These are phyloP conservation scores for Drosophila neocordata DNA, from an alignment of 1,140 invertebrate species.

Conservation along the genomic window DNA sequence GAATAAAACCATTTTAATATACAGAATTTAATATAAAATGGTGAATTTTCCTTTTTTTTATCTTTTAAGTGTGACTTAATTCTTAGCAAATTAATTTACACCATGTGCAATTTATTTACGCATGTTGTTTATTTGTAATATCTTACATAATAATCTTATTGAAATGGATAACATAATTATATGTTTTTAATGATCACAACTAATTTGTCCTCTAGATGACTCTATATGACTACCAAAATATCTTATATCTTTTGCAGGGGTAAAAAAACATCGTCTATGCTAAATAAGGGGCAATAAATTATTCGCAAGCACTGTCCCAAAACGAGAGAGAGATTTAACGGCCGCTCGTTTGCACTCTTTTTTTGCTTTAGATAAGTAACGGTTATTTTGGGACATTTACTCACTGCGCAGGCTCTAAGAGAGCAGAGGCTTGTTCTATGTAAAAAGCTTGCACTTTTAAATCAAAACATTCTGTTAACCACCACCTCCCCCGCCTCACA, in stretches of 20 bases:
- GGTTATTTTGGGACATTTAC: conserved; percentile 53
- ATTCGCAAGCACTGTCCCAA: not conserved
- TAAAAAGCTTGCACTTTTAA: conserved; percentile 44
- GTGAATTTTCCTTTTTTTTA: too few relatives aligned
- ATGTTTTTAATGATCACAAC: too few relatives aligned
- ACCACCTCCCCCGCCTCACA: not conserved
- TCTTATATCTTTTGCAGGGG: not conserved
- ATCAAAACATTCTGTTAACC: conserved; percentile 60
- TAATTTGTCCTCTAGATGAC: too few relatives aligned
- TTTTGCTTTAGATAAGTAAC: conserved; percentile 37
- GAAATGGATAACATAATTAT: too few relatives aligned
- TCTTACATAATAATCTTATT: too few relatives aligned
- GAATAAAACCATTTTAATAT: too few relatives aligned
- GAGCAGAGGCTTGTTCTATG: not conserved
- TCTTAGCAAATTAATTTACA: too few relatives aligned
- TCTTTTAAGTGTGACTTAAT: too few relatives aligned
- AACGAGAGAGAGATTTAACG: not conserved
- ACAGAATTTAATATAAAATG: too few relatives aligned
- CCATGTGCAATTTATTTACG: too few relatives aligned
- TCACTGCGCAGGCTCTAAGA: conserved; percentile 42
- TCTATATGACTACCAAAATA: not conserved
- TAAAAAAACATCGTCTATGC: conserved; percentile 38
- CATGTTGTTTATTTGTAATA: too few relatives aligned
- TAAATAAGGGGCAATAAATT: not conserved
- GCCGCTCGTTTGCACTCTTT: not conserved